Base-by-base conservation (phyloP, 2,113 vertebrate species). In the Ancistrus triradiatus region DNA sequence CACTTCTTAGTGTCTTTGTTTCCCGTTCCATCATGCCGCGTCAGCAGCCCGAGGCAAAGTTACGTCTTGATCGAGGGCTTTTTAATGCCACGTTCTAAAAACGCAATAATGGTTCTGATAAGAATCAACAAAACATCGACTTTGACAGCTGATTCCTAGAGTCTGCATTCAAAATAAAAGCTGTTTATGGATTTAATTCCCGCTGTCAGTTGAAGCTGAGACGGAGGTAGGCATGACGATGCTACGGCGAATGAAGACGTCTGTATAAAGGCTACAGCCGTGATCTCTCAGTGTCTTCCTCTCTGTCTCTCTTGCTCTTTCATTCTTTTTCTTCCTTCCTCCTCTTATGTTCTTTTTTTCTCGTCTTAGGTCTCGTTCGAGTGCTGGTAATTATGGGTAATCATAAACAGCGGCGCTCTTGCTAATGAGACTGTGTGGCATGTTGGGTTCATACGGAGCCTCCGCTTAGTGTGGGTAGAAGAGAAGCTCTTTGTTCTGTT, bases 101-200 rank as follows among this genome's bases (percentile, higher is more conserved):
- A 87, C 80, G 81, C 80, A 86, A 87, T 84, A 85, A 86, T 81
- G 76, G 80, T 80, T 69, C 66, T 76, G 84, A 84, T 86, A 84
- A 86, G 86, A 88, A 85, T 87, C 86, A 83, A 85, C 83, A 84
- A 86, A n/a, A 86, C 80, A 81, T 74, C 68, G 73, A 52, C 74
- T 80, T 69, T 82, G 80, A 88, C 80, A 75, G 74, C 74, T 75
- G 78, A 84, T 84, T 85, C 81, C 77, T 79, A 84, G 78, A 83
- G 79, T 76, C 80, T 77, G 72, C 77, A 79, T 81, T 70, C 77
- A 77, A 66, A 74, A 51, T 69, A 66, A 78, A 48, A 76, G 74
- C 64, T 74, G 68, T 82, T 85, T 82, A 74, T 78, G 76, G 80
- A 84, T 87, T 85, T 81, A 86, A 86, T 87, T 87, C 81, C 64